Percentiles rank a stretch among this genome's conserved stretches.
Evolutionary conservation across 2,113 vertebrate genomes (phyloP).

Genomic region (Pangasianodon hypophthalmus): DNA sequence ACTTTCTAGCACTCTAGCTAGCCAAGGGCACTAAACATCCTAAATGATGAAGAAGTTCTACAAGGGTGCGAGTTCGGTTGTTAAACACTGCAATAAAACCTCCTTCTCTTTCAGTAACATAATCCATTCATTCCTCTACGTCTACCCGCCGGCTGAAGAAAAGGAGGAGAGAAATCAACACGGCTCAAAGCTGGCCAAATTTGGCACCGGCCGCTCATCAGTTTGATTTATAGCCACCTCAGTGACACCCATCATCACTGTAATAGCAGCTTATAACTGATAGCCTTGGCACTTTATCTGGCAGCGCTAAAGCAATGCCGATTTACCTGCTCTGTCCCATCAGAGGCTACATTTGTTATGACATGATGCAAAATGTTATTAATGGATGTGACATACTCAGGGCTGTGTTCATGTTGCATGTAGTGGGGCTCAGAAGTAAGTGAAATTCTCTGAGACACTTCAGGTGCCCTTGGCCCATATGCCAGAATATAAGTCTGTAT

Average conservation of each 20-base stretch:
- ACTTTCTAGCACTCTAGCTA: background rate
- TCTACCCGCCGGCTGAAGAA: constrained; percentile 36
- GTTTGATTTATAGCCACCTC: constrained; percentile 48
- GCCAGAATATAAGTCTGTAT: background rate
- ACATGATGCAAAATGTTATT: constrained; percentile 40
- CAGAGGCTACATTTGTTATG: constrained; percentile 48
- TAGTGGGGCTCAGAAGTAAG: background rate
- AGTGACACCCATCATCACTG: constrained; percentile 51
- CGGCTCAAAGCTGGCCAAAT: constrained; percentile 41
- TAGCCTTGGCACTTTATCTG: constrained; percentile 31
- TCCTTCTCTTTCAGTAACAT: constrained; percentile 43
- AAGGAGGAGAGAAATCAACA: constrained; percentile 43
- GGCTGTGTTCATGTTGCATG: constrained; percentile 16
- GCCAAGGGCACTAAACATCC: constrained; percentile 18
- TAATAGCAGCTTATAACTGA: constrained; percentile 53
- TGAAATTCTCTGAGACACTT: constrained; percentile 6
- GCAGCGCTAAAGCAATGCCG: constrained; percentile 40
- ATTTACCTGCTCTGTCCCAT: constrained; percentile 34
- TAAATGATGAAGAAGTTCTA: constrained; percentile 36
- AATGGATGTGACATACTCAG: constrained; percentile 14
- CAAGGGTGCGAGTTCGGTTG: background rate
- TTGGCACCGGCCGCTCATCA: constrained; percentile 46
- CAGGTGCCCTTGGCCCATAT: constrained; percentile 5
- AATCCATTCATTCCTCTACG: constrained; percentile 46
- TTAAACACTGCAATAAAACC: constrained; percentile 44